Evolutionary conservation across 2,113 vertebrate species (phyloP).

Genomic region (Turdus rufiventris): DNA sequence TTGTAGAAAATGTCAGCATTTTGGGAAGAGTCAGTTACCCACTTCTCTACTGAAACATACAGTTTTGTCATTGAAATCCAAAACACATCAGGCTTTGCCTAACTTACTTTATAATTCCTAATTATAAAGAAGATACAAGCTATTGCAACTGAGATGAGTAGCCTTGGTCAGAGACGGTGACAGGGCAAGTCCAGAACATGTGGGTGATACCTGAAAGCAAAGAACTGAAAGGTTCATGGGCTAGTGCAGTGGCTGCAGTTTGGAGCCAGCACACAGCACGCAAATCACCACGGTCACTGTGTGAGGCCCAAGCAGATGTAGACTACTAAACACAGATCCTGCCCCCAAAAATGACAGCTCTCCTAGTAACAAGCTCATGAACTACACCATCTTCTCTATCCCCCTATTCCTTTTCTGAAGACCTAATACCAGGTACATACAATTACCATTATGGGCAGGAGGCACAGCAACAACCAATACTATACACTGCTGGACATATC

Average conservation of each 20-base stretch:
- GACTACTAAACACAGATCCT: neutral
- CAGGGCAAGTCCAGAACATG: neutral
- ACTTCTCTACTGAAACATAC: neutral
- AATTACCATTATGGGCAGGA: neutral
- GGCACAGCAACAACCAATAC: neutral
- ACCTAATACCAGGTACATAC: neutral
- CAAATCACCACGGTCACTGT: fast-evolving
- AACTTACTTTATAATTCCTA: neutral
- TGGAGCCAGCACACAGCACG: neutral
- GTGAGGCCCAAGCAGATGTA: neutral
- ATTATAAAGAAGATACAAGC: neutral
- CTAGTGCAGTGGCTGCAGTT: neutral
- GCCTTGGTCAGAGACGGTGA: neutral
- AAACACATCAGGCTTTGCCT: neutral
- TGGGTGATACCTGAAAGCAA: neutral
- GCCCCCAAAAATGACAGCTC: neutral
- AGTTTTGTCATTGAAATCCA: neutral
- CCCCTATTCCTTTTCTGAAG: neutral
- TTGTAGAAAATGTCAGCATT: neutral
- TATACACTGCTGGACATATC: neutral
- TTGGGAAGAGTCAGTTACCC: neutral
- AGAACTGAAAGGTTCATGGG: neutral
- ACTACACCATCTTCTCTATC: neutral
- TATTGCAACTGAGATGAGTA: neutral
- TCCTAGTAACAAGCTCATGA: neutral